These are phyloP conservation scores for Drosophila robusta DNA, from an alignment of 2,888 invertebrate species.

Conservation along the genomic window DNA sequence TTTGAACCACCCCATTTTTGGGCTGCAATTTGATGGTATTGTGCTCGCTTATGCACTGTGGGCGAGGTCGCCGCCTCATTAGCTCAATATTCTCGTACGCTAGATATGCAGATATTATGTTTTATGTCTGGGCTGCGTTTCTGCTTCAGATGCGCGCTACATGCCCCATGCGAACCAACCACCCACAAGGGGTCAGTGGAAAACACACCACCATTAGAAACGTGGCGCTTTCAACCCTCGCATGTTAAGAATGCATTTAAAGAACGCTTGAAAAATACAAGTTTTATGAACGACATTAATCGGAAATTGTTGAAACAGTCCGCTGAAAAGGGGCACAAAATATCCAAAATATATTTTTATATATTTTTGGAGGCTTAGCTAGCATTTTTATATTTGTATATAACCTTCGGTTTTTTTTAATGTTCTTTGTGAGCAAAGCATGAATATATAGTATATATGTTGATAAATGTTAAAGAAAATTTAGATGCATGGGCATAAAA, in stretches of 20 bases:
- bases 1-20: conserved; percentile 28
- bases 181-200: conserved; percentile 56
- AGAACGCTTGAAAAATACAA: conserved; percentile 21
- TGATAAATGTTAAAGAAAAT: no score
- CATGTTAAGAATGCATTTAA: conserved; percentile 47
- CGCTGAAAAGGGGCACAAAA: neutral
- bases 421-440: no score
- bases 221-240: conserved; percentile 48
- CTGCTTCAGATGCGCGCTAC: neutral
- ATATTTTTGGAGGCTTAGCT: neutral
- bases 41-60: conserved; percentile 22
- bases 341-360: neutral
- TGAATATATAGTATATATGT: no score
- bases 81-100: conserved; percentile 29
- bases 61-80: conserved; percentile 72
- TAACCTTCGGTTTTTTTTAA: no score
- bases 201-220: conserved; percentile 44
- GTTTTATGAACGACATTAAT: conserved; percentile 11
- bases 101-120: conserved; percentile 49
- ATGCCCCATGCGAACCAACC: conserved; percentile 34
- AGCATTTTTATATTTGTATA: no score
- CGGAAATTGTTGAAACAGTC: conserved; percentile 8
- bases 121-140: conserved; percentile 20
- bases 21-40: conserved; percentile 31
- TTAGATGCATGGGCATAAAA: no score